Percentiles rank a stretch among this genome's conserved stretches.
These are phyloP conservation scores for Morone saxatilis DNA, from an alignment of 2,113 vertebrate species.

Conservation along the genomic window DNA sequence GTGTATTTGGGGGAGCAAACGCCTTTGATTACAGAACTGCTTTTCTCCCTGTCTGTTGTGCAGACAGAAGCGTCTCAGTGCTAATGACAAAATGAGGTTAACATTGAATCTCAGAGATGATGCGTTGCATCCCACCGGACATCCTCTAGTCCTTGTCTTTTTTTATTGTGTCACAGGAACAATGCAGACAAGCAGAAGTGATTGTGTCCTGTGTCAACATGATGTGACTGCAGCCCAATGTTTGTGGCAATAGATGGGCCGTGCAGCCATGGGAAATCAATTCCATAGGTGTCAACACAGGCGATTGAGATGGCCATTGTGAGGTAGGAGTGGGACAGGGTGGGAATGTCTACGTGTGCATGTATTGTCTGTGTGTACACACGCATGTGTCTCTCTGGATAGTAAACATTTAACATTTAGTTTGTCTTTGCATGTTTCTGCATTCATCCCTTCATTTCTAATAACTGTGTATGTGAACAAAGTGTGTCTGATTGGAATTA, in stretches of 20 bases:
- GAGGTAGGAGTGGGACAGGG: constrained; percentile 33
- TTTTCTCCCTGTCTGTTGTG: constrained; percentile 52
- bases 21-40: constrained; percentile 72
- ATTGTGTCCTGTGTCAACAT: constrained; percentile 83
- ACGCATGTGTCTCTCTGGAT: not conserved
- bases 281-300: constrained; percentile 78
- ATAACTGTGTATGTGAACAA: not conserved
- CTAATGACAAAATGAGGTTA: constrained; percentile 82
- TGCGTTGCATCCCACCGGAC: constrained; percentile 67
- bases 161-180: constrained; percentile 66
- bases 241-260: constrained; percentile 79
- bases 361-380: not conserved
- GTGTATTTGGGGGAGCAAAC: constrained; percentile 44
- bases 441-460: not conserved
- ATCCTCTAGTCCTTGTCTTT: constrained; percentile 65
- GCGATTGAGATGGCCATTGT: constrained; percentile 66
- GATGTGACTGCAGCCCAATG: constrained; percentile 78
- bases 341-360: constrained; percentile 41
- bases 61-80: constrained; percentile 49
- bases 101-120: constrained; percentile 75
- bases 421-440: constrained; percentile 22
- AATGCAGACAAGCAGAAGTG: constrained; percentile 77
- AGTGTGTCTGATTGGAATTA: constrained; percentile 1
- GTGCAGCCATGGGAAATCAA: constrained; percentile 84
- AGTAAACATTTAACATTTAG: not conserved